phyloP scores from a whole-genome alignment of 2,113 vertebrate species.

The Syngnathoides biaculeatus region DNA sequence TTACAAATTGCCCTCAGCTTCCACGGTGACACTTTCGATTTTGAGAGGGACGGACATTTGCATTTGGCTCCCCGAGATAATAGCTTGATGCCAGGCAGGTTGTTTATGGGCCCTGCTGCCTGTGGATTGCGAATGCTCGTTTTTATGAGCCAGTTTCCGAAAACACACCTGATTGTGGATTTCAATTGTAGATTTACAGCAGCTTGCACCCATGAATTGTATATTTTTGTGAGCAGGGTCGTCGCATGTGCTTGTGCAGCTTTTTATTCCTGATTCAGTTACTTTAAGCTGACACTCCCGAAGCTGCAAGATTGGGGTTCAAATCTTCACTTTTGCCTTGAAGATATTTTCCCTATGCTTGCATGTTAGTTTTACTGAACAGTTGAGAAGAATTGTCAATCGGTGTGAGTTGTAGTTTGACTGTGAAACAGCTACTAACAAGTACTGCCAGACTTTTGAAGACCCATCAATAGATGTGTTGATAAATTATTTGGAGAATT shows the following conservation, averaged over 20 bases:
- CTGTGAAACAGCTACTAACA: no score
- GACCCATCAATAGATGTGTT: no score
- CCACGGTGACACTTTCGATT: slow-evolving; percentile 69
- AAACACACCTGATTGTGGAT: slow-evolving; percentile 14
- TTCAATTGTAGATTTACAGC: slow-evolving; percentile 14
- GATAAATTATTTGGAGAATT: no score
- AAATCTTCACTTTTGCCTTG: no score
- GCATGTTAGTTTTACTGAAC: no score
- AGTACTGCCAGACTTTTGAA: no score
- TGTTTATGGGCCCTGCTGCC: slow-evolving; percentile 26
- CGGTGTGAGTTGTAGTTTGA: no score
- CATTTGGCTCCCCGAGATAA: slow-evolving; percentile 66
- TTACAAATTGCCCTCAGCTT: slow-evolving; percentile 72
- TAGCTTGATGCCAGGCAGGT: slow-evolving; percentile 59
- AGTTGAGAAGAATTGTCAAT: no score
- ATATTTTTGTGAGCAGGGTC: slow-evolving; percentile 12
- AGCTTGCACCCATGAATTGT: slow-evolving; percentile 5
- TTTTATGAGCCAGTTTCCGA: slow-evolving; percentile 19
- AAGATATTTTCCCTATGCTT: no score
- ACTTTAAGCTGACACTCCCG: slow-evolving; percentile 41
- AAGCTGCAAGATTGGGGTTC: slow-evolving; percentile 25
- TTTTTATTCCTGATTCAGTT: slow-evolving; percentile 19
- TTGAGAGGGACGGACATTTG: slow-evolving; percentile 64
- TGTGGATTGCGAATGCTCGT: slow-evolving; percentile 11
- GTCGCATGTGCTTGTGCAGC: slow-evolving; percentile 10